Percentiles rank a stretch among this genome's conserved stretches.
phyloP scores from a whole-genome alignment of 2,888 invertebrate genomes.

The Hirudinaria manillensis region DNA sequence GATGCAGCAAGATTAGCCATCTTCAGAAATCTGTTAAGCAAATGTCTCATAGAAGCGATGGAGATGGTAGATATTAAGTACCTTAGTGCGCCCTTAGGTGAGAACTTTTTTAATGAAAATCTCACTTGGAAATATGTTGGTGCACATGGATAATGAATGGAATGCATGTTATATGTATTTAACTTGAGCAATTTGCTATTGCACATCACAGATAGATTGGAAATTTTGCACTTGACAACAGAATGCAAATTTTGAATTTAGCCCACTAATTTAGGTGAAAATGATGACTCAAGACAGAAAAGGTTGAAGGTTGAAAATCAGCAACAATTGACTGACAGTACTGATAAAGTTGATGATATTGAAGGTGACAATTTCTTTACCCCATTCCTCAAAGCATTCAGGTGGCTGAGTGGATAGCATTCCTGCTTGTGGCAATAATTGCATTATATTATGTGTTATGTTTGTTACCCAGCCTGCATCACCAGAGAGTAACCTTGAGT shows the following conservation, averaged over 20 bases:
- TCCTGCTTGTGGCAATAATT: no score
- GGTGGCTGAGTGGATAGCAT: not conserved
- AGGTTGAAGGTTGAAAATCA: slow-evolving; percentile 41
- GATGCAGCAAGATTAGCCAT: no score
- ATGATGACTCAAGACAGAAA: slow-evolving; percentile 39
- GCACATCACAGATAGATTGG: no score
- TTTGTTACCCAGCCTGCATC: no score
- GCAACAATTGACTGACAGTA: not conserved
- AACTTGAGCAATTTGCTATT: no score
- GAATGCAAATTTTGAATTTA: no score
- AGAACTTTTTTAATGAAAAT: not conserved
- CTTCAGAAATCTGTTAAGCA: slow-evolving; percentile 59
- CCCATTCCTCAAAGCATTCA: not conserved
- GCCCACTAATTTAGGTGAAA: slow-evolving; percentile 27
- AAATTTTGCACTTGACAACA: not conserved
- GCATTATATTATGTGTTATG: no score
- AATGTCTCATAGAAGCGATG: slow-evolving; percentile 76
- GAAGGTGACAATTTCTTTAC: not conserved
- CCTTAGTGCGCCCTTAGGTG: slow-evolving; percentile 33
- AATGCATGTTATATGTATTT: no score
- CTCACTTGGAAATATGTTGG: no score
- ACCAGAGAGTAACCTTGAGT: no score
- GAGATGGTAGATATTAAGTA: slow-evolving; percentile 72
- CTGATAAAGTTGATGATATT: not conserved
- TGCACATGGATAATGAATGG: no score